Evolutionary conservation across 2,113 vertebrate species (phyloP).

Genomic region (Eudyptes chrysolophus): DNA sequence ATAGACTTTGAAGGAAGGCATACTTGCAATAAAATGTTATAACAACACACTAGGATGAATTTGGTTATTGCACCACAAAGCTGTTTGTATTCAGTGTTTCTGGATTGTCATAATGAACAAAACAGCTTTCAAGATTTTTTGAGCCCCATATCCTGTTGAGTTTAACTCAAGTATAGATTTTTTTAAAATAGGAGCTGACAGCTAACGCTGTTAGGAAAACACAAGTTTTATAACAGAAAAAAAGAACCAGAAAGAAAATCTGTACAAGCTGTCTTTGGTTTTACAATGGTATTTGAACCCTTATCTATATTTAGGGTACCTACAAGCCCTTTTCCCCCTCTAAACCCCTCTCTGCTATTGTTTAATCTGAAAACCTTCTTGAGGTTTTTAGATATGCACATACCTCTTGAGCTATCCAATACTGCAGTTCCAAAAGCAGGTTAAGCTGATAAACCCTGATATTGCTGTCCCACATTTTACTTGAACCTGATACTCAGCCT

Average conservation of each 20-base stretch:
- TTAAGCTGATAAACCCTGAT: background rate
- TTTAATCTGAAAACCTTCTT: background rate
- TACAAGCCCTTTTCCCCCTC: background rate
- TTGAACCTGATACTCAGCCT: background rate
- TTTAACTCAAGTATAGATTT: background rate
- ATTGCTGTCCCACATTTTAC: background rate
- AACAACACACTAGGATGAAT: background rate
- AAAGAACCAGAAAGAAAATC: background rate
- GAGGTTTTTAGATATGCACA: background rate
- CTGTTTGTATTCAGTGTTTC: background rate
- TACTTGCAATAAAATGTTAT: background rate
- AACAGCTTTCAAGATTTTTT: background rate
- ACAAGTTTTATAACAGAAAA: background rate
- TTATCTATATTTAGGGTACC: background rate
- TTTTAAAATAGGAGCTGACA: background rate
- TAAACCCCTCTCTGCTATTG: background rate
- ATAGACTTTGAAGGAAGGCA: background rate
- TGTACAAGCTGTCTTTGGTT: background rate
- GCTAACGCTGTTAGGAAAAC: background rate
- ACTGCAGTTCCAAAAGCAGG: background rate
- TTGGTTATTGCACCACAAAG: background rate
- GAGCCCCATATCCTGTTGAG: background rate
- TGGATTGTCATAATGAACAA: background rate
- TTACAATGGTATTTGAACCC: background rate
- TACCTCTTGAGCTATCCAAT: background rate